These are phyloP conservation scores for Bovichtus variegatus DNA, from an alignment of 2,797 vertebrate species.

Conservation along the genomic window DNA sequence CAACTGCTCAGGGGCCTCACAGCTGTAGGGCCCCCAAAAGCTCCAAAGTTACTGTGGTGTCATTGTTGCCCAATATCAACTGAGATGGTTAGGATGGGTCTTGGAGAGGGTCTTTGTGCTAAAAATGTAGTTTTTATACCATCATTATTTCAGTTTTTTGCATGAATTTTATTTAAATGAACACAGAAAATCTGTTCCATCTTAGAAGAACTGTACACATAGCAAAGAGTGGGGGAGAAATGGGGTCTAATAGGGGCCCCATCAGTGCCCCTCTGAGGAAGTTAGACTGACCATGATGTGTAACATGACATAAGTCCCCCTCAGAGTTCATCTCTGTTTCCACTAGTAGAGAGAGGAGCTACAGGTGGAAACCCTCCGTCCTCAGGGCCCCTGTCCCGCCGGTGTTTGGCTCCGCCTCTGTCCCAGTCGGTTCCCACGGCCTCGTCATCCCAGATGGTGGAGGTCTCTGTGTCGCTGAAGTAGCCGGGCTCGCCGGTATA, in stretches of 20 bases:
- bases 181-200: background rate
- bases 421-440: constrained; percentile 90
- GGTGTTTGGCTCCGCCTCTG: constrained; percentile 75
- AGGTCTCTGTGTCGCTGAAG: constrained; percentile 94
- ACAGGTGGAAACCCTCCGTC: constrained; percentile 79
- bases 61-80: background rate
- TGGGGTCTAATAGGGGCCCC: background rate
- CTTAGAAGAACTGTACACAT: background rate
- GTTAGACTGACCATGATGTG: background rate
- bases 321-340: constrained; percentile 89
- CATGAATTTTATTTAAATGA: background rate
- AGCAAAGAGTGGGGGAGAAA: background rate
- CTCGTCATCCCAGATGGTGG: constrained; percentile 94
- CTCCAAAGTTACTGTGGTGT: background rate
- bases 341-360: constrained; percentile 67
- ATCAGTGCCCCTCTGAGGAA: no score
- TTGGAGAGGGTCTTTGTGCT: background rate
- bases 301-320: background rate
- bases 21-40: background rate
- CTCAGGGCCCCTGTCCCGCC: constrained; percentile 48
- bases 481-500: constrained; percentile 93
- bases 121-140: background rate
- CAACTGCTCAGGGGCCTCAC: background rate
- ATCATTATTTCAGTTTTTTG: background rate
- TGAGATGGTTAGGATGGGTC: background rate